Conservation (phyloP, 2,797 vertebrate species). For the Chelon labrosus region DNA sequence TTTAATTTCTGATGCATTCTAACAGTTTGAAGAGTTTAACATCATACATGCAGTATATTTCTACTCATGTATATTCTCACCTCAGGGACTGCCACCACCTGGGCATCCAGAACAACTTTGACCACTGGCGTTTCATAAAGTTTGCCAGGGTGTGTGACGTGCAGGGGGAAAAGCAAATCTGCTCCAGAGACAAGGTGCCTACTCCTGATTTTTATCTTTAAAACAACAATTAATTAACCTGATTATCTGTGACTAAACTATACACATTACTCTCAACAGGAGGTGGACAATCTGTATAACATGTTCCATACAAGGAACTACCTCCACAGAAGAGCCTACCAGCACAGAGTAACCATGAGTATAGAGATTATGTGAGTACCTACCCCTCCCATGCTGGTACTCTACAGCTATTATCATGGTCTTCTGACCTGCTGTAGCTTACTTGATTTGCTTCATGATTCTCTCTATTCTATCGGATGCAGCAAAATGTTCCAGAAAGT, state of each 20-base stretch:
- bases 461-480: background rate
- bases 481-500: background rate
- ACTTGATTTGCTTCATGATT: background rate
- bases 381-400: background rate
- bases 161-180: constrained; percentile 86
- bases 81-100: constrained; percentile 94
- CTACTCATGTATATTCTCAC: background rate
- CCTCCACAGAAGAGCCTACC: constrained; percentile 90
- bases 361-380: constrained; percentile 90
- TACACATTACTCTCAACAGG: constrained; percentile 80
- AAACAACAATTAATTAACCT: background rate
- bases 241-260: constrained; percentile 6
- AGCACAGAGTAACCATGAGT: constrained; percentile 89
- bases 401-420: background rate
- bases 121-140: constrained; percentile 87
- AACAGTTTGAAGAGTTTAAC: background rate
- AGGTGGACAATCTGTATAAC: constrained; percentile 92
- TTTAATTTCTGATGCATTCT: background rate
- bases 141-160: constrained; percentile 90
- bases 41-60: background rate
- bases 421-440: background rate
- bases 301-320: constrained; percentile 90
- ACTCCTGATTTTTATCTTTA: background rate
- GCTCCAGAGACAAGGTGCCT: constrained; percentile 94
- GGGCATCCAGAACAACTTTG: constrained; percentile 90